Percentiles rank a stretch among this genome's conserved stretches.
phyloP scores from a whole-genome alignment of 2,113 vertebrate genomes.

The Esox niger region DNA sequence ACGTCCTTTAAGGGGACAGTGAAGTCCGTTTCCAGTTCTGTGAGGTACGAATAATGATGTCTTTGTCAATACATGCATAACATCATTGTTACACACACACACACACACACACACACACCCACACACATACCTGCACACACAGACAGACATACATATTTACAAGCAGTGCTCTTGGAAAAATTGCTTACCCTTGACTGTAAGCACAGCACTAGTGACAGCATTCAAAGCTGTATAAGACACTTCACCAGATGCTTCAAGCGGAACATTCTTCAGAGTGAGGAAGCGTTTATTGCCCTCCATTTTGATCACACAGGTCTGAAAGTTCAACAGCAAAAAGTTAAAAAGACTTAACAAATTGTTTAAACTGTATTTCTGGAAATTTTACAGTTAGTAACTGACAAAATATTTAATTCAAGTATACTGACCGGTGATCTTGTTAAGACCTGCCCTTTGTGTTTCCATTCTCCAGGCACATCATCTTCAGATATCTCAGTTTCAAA shows the following conservation, averaged over 20 bases:
- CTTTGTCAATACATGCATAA: not conserved
- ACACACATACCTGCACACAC: constrained; percentile 24
- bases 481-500: constrained; percentile 97
- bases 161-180: not conserved
- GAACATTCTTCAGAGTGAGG: constrained; percentile 86
- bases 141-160: not conserved
- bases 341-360: not conserved
- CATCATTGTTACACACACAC: constrained; percentile 63
- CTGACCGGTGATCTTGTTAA: constrained; percentile 93
- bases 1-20: constrained; percentile 90
- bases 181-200: constrained; percentile 76
- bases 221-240: constrained; percentile 92
- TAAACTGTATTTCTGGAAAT: no score
- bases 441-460: constrained; percentile 93
- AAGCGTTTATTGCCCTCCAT: constrained; percentile 84
- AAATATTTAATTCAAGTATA: not conserved
- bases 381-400: not conserved
- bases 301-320: constrained; percentile 91
- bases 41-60: constrained; percentile 43
- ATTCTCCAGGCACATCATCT: constrained; percentile 88
- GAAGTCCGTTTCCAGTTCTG: constrained; percentile 97
- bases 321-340: not conserved
- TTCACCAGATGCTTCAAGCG: constrained; percentile 92
- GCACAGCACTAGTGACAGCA: constrained; percentile 84
- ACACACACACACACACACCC: constrained; percentile 21